These are phyloP conservation scores for Drosophila lacicola DNA, from an alignment of 2,888 invertebrate species.

Conservation along the genomic window DNA sequence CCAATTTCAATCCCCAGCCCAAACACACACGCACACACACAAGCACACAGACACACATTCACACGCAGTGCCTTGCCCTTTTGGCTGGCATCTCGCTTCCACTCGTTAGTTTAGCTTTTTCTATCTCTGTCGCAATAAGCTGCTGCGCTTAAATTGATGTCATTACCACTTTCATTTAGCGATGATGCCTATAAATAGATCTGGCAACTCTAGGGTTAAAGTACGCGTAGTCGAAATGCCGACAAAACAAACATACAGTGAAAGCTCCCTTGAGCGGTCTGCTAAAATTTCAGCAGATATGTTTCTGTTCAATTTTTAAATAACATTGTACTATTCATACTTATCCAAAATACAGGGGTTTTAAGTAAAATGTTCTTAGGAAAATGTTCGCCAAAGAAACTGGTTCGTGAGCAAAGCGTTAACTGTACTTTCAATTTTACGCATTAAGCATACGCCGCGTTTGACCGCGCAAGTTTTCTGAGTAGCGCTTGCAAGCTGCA, in stretches of 20 bases:
- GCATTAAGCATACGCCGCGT: slow-evolving; percentile 43
- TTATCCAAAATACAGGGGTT: neutral
- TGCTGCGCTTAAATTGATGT: slow-evolving; percentile 67
- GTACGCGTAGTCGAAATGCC: slow-evolving; percentile 57
- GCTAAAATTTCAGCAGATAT: too few species aligned
- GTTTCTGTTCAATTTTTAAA: neutral
- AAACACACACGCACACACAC: neutral
- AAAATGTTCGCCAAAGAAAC: neutral
- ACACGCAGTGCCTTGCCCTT: slow-evolving; percentile 1
- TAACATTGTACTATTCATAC: neutral
- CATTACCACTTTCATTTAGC: slow-evolving; percentile 77
- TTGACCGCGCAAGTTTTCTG: slow-evolving; percentile 13
- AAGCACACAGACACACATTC: slow-evolving; percentile 2
- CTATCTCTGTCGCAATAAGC: slow-evolving; percentile 1
- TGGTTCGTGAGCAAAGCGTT: neutral
- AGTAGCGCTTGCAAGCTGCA: slow-evolving; percentile 29
- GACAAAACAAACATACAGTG: slow-evolving; percentile 22
- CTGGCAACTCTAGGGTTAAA: slow-evolving; percentile 61
- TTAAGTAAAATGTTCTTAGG: too few species aligned
- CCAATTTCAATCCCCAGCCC: slow-evolving; percentile 43
- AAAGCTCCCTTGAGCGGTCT: neutral
- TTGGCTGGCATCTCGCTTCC: slow-evolving; percentile 16
- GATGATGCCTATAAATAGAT: slow-evolving; percentile 62
- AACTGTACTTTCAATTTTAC: slow-evolving; percentile 17
- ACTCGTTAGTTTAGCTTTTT: neutral